Evolutionary conservation across 2,888 invertebrate species (phyloP).

Genomic region (Boloria euphrosyne): DNA sequence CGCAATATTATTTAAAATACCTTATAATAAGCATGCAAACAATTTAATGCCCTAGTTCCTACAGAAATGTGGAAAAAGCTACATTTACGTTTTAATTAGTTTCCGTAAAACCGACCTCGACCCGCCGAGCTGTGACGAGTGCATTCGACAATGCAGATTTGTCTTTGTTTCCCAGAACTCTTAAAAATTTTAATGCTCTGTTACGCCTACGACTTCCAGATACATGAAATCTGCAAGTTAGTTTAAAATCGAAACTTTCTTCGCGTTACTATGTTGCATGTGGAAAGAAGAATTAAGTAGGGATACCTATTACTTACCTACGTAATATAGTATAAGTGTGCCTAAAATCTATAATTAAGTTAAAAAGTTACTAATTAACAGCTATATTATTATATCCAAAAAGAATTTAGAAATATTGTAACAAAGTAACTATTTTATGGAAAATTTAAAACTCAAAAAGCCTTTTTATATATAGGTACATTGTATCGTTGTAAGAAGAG

Average conservation of each 20-base stretch:
- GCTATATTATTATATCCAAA: no score
- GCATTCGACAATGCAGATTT: constrained; percentile 24
- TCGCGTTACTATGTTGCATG: background rate
- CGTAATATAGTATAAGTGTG: no score
- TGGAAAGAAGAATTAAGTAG: no score
- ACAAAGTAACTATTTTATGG: constrained; percentile 7
- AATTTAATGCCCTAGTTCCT: constrained; percentile 35
- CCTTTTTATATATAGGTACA: background rate
- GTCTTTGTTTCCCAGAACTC: constrained; percentile 18
- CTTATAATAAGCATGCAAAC: constrained; percentile 35
- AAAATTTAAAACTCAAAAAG: constrained; percentile 10
- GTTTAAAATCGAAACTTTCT: background rate
- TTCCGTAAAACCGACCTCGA: constrained; percentile 35
- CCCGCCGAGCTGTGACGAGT: constrained; percentile 24
- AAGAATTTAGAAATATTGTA: background rate
- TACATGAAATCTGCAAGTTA: background rate
- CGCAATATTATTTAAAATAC: constrained; percentile 10
- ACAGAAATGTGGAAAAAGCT: constrained; percentile 31
- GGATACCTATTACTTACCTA: no score
- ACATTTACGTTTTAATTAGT: constrained; percentile 39
- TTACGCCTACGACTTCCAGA: background rate
- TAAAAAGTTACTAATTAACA: no score
- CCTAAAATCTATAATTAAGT: no score
- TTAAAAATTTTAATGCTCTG: constrained; percentile 5
- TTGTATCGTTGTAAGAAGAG: constrained; percentile 22